Evolutionary conservation across 2,888 invertebrate species (phyloP), one percentile per base, ranked within the genome.

Genomic region (Limnephilus rhombicus): DNA sequence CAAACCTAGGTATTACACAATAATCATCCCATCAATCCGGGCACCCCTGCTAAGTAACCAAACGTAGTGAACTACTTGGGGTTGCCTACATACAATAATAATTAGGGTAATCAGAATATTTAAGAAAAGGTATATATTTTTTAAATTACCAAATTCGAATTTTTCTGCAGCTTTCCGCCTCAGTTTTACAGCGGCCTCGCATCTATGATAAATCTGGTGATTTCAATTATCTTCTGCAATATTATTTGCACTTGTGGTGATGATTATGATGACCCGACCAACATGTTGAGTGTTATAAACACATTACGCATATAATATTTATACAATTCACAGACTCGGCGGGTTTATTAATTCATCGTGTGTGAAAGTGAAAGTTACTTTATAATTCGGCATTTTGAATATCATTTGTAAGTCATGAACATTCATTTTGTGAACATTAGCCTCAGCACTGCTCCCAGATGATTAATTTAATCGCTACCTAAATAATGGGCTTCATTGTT

Each of bases 401-500:
- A 86, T 86, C 13, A 86, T 86, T 45, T 86, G 45, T n/a, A 49
- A 86, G 86, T 86, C 86, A 41, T 37, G 85, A 85, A 49, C 85
- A 85, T 85, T 85, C n/a, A 45, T 85, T n/a, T 85, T 85, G 5
- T n/a, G n/a, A 15, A 86, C 37, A 49, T 83, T 41, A 85, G 4
- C 45, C 45, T 86, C n/a, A 24, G 80, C 11, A 80, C n/a, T 89
- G 12, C 68, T 80, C 68, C 24, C 80, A 18, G 41, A 80, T 89
- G 34, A 80, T 89, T 89, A 80, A 89, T 89, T 89, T 89, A 24
- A 89, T 80, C 34, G n/a, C 80, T 80, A 80, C 41, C 88, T 41
- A 37, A 80, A 89, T 87, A 87, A 31, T 29, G 29, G 34, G 15
- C 34, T 18, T 34, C 41, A 41, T 41, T 24, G 85, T 37, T 85